These are phyloP conservation scores for Hydractinia symbiolongicarpus DNA, from an alignment of 30 jellyfish, hydroid and myxozoan genomes.

Conservation along the genomic window DNA sequence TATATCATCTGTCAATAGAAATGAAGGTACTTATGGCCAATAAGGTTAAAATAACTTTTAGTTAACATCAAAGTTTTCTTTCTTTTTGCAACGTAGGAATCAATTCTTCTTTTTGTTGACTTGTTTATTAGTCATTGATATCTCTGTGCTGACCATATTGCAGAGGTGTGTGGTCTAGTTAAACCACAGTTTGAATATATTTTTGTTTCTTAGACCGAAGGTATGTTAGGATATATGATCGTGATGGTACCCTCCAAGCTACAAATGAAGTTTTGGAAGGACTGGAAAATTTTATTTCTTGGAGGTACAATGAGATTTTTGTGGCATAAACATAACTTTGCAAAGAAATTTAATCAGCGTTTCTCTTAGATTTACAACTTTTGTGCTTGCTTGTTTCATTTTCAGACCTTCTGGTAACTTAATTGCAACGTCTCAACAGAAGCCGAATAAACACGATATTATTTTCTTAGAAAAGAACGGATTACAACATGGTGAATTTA, in stretches of 20 bases:
- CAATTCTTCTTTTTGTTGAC: too few relatives aligned
- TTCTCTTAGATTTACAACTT: too few relatives aligned
- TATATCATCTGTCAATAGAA: slow-evolving; percentile 36
- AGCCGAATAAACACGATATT: slow-evolving; percentile 81
- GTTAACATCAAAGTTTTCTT: too few relatives aligned
- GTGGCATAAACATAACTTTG: not conserved
- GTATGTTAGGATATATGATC: slow-evolving; percentile 53
- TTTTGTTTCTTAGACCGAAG: slow-evolving; percentile 47
- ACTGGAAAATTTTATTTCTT: slow-evolving; percentile 49
- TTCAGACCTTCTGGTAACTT: slow-evolving; percentile 71
- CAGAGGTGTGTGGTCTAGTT: too few relatives aligned
- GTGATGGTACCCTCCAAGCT: slow-evolving; percentile 70
- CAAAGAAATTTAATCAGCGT: not conserved
- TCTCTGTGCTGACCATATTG: too few relatives aligned
- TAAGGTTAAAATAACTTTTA: too few relatives aligned
- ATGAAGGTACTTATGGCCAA: too few relatives aligned
- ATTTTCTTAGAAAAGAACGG: slow-evolving; percentile 84
- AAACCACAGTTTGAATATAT: too few relatives aligned
- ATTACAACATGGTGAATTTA: slow-evolving; percentile 78
- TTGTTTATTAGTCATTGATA: too few relatives aligned
- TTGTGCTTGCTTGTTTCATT: not conserved
- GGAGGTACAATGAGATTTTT: slow-evolving; percentile 65
- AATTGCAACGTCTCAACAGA: slow-evolving; percentile 75
- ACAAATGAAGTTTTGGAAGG: slow-evolving; percentile 80
- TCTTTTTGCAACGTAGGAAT: too few relatives aligned